These are phyloP conservation scores for Psilopogon haemacephalus DNA, from an alignment of 2,113 vertebrate species.

Conservation along the genomic window DNA sequence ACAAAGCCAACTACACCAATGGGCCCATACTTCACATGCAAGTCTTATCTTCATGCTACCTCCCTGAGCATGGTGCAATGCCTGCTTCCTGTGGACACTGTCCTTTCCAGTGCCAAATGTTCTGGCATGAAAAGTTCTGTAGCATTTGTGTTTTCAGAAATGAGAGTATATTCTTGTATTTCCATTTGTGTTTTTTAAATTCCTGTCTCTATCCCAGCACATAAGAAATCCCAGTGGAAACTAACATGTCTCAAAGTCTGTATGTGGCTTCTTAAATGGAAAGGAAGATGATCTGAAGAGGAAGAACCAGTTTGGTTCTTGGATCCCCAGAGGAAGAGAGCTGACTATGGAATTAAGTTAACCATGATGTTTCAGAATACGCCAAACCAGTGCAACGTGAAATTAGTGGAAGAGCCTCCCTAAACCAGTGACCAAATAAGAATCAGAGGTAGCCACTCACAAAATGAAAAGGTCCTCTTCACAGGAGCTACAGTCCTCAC, in stretches of 20 bases:
- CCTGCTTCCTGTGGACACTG: neutral
- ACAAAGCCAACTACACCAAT: neutral
- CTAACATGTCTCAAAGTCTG: neutral
- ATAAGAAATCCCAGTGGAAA: neutral
- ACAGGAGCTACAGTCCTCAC: slow-evolving; percentile 87
- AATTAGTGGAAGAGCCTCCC: neutral
- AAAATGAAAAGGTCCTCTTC: slow-evolving; percentile 98
- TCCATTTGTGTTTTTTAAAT: neutral
- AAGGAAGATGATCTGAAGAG: neutral
- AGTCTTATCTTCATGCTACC: neutral
- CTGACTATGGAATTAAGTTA: neutral
- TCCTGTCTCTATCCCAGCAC: neutral
- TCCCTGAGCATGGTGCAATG: neutral
- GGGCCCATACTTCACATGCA: neutral
- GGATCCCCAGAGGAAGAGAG: neutral
- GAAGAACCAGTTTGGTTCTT: neutral
- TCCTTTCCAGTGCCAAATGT: neutral
- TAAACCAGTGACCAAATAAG: neutral
- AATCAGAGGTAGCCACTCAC: slow-evolving; percentile 78
- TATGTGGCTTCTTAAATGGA: neutral
- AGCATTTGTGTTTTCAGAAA: neutral
- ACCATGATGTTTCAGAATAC: neutral
- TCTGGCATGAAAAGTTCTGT: neutral
- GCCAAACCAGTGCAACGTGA: neutral
- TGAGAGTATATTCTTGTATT: neutral